Percentiles rank a stretch among this genome's conserved stretches.
phyloP scores from a whole-genome alignment of 1,140 invertebrate species.

The Drosophila ananassae region DNA sequence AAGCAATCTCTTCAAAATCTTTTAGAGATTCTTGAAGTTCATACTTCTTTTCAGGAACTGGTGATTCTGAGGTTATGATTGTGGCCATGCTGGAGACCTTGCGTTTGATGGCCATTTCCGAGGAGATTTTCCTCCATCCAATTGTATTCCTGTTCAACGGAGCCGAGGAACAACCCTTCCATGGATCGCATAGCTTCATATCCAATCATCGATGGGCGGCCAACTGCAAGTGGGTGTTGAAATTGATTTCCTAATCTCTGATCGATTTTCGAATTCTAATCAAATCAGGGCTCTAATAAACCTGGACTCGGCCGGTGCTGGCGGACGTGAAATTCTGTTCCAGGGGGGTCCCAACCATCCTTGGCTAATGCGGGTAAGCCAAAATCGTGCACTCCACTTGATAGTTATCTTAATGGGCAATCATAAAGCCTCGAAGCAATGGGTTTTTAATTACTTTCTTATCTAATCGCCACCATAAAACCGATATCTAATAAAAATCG shows the following conservation, averaged over 20 bases:
- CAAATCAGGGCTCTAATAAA: slow-evolving; percentile 92
- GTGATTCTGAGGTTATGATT: slow-evolving; percentile 90
- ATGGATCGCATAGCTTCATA: slow-evolving; percentile 95
- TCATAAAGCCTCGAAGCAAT: slow-evolving; percentile 8
- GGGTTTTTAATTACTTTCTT: not conserved
- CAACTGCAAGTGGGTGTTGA: slow-evolving; percentile 62
- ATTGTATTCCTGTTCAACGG: slow-evolving; percentile 95
- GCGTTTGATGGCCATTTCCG: slow-evolving; percentile 88
- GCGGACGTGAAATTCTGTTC: slow-evolving; percentile 96
- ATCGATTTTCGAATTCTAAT: not conserved
- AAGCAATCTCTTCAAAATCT: no score
- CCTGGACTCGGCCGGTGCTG: slow-evolving; percentile 97
- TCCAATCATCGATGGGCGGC: slow-evolving; percentile 90
- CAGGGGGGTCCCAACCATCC: slow-evolving; percentile 96
- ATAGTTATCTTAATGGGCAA: slow-evolving; percentile 14
- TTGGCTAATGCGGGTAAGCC: slow-evolving; percentile 92
- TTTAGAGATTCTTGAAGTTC: not conserved
- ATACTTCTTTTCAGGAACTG: slow-evolving; percentile 85
- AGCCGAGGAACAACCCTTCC: slow-evolving; percentile 94
- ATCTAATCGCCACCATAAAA: slow-evolving; percentile 14
- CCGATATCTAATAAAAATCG: slow-evolving; percentile 30
- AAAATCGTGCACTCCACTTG: slow-evolving; percentile 24
- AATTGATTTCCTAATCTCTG: not conserved
- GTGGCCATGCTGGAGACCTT: slow-evolving; percentile 95
- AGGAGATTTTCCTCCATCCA: slow-evolving; percentile 87